Conservation (phyloP, 1,140 invertebrate species). For the Leptestheria dahalacensis region DNA sequence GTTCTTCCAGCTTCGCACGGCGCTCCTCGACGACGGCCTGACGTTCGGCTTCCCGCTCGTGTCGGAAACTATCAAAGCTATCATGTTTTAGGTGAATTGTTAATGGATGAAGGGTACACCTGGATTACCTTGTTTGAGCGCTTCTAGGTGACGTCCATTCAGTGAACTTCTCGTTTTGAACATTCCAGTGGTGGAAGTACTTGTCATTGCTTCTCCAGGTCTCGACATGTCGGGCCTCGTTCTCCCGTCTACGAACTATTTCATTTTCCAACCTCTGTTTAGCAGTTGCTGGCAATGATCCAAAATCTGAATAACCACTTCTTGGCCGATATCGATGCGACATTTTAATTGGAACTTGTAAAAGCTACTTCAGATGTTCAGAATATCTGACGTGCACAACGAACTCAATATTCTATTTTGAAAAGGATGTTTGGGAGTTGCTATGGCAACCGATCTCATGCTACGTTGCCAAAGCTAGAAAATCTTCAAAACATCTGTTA, state of each 20-base stretch:
- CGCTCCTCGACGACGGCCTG: neutral
- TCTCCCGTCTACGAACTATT: constrained; percentile 8
- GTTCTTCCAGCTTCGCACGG: neutral
- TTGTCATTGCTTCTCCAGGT: neutral
- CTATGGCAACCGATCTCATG: too few relatives aligned
- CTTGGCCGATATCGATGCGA: neutral
- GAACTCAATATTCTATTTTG: too few relatives aligned
- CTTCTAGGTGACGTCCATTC: constrained; percentile 9
- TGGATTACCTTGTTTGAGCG: neutral
- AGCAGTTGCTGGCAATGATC: neutral
- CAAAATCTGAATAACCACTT: constrained; percentile 1
- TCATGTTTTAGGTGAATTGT: neutral
- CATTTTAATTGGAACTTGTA: neutral
- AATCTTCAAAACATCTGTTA: too few relatives aligned
- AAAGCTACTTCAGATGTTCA: too few relatives aligned
- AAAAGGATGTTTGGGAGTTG: too few relatives aligned
- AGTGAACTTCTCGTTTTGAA: constrained; percentile 6
- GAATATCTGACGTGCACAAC: too few relatives aligned
- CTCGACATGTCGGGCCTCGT: neutral
- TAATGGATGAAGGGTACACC: neutral
- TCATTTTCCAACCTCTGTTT: constrained; percentile 6
- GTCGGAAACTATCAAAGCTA: neutral
- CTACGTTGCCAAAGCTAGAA: too few relatives aligned
- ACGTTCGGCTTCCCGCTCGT: neutral
- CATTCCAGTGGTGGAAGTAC: constrained; percentile 9